Conservation (phyloP, 2,113 vertebrate species). For the Menidia beryllina region DNA sequence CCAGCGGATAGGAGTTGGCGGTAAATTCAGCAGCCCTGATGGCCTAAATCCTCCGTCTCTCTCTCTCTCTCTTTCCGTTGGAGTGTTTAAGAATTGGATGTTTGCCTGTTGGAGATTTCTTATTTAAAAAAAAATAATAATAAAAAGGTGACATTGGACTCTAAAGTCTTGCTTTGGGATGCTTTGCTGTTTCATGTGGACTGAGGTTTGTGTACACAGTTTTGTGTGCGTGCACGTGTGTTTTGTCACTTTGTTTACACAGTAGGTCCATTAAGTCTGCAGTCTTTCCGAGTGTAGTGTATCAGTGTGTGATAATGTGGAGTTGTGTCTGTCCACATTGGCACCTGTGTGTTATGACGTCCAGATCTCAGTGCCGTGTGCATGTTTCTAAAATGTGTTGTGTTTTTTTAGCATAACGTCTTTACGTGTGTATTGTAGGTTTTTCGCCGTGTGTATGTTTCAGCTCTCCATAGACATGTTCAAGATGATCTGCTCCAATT, state of each 20-base stretch:
- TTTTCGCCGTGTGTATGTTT: conserved; percentile 65
- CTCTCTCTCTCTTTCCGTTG: conserved; percentile 6
- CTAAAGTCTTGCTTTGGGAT: conserved; percentile 66
- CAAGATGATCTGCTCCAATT: conserved; percentile 91
- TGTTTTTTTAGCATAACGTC: background rate
- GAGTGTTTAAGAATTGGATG: conserved; percentile 46
- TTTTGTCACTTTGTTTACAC: conserved; percentile 50
- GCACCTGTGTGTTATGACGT: conserved; percentile 6
- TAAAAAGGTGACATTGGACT: conserved; percentile 53
- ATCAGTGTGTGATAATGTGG: conserved; percentile 16
- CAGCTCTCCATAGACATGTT: conserved; percentile 95
- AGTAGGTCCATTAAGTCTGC: conserved; percentile 58
- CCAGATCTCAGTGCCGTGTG: conserved; percentile 16
- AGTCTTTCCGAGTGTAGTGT: conserved; percentile 9
- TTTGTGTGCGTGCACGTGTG: conserved; percentile 33
- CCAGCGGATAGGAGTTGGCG: conserved; percentile 47
- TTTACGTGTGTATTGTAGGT: conserved; percentile 16
- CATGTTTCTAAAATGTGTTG: conserved; percentile 15
- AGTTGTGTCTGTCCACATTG: conserved; percentile 17
- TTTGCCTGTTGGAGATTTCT: conserved; percentile 57
- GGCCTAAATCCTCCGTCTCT: conserved; percentile 42
- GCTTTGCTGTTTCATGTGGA: conserved; percentile 59
- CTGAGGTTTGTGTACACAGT: conserved; percentile 54
- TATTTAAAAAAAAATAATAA: conserved; percentile 38
- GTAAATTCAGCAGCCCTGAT: conserved; percentile 48